Conservation (phyloP, 2,888 invertebrate genomes). For the Meloe dianella region DNA sequence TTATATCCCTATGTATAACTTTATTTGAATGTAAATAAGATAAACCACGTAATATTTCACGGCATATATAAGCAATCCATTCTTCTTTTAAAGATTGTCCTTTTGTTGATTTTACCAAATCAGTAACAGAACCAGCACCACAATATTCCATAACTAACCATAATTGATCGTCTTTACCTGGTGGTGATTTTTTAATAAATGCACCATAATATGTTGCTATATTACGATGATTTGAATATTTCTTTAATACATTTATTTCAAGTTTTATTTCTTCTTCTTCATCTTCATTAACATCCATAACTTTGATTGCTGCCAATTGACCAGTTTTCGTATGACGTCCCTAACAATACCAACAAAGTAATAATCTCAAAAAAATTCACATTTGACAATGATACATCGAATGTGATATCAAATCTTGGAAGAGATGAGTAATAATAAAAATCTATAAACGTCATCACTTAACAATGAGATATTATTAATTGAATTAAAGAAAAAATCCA, state of each 20-base stretch:
- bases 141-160: constrained; percentile 99
- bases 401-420: not conserved
- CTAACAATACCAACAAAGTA: constrained; percentile 61
- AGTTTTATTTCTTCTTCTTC: constrained; percentile 99
- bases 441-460: not conserved
- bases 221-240: constrained; percentile 98
- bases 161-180: constrained; percentile 98
- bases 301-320: constrained; percentile 99
- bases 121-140: constrained; percentile 98
- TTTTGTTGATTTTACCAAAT: constrained; percentile 98
- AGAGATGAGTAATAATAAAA: not conserved
- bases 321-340: constrained; percentile 99
- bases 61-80: constrained; percentile 99
- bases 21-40: constrained; percentile 98
- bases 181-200: constrained; percentile 98
- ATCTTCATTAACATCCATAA: constrained; percentile 99
- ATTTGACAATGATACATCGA: not conserved
- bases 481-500: not conserved
- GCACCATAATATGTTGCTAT: constrained; percentile 99
- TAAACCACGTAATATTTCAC: constrained; percentile 93
- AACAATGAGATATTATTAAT: not conserved
- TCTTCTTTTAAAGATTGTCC: constrained; percentile 98
- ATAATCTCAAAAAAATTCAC: not conserved
- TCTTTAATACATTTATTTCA: constrained; percentile 99
- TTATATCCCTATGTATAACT: constrained; percentile 99